Conservation (phyloP, 2,113 vertebrate genomes). For the Tachuris rubrigastra region DNA sequence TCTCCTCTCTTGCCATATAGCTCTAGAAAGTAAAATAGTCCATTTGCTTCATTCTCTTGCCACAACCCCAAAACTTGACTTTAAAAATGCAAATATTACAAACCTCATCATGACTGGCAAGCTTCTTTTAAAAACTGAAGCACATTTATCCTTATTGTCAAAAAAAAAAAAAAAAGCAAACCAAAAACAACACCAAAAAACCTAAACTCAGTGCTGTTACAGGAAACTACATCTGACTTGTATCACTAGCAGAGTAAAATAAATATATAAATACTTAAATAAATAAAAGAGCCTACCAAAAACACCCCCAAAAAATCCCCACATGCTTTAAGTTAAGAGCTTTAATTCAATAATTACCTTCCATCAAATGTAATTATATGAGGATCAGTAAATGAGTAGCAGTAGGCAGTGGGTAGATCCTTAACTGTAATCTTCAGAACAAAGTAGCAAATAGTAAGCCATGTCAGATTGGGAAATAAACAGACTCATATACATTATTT, state of each 20-base stretch:
- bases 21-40: background rate
- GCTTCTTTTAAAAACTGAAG: background rate
- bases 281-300: background rate
- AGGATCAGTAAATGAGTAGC: constrained; percentile 90
- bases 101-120: background rate
- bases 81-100: background rate
- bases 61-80: background rate
- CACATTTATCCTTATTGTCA: background rate
- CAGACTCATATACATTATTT: background rate
- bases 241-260: background rate
- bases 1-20: background rate
- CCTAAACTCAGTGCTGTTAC: background rate
- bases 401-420: constrained; percentile 83
- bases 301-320: background rate
- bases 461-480: background rate
- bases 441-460: background rate
- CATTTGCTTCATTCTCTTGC: background rate
- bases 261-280: background rate
- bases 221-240: background rate
- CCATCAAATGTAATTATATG: constrained; percentile 93
- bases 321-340: background rate
- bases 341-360: constrained; percentile 77
- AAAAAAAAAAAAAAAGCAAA: too few species aligned
- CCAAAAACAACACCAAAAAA: too few species aligned
- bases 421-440: constrained; percentile 81